These are phyloP conservation scores for Lepidocyrtoides sp. DNA, from an alignment of 2,888 invertebrate species.

Conservation along the genomic window DNA sequence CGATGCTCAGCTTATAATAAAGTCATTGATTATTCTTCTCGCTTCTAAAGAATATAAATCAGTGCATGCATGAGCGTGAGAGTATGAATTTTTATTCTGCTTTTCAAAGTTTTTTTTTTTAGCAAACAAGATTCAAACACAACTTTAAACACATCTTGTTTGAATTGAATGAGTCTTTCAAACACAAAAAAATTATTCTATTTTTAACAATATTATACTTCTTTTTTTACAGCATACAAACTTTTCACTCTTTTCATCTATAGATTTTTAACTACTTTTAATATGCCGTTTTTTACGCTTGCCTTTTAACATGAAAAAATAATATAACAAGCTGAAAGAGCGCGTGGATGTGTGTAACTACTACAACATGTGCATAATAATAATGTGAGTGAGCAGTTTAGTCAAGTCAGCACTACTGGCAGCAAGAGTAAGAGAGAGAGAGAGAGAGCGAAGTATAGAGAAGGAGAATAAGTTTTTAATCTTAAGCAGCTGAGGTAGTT, in stretches of 20 bases:
- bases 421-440: not conserved
- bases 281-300: constrained; percentile 43
- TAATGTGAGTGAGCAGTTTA: constrained; percentile 1
- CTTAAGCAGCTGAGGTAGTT: constrained; percentile 71
- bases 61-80: not conserved
- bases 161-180: constrained; percentile 41
- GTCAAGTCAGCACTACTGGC: not conserved
- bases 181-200: constrained; percentile 60
- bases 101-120: constrained; percentile 36
- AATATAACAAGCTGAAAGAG: constrained; percentile 20
- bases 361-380: constrained; percentile 35
- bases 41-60: not conserved
- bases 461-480: constrained; percentile 69
- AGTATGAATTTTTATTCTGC: constrained; percentile 24
- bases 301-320: not conserved
- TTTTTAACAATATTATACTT: constrained; percentile 75
- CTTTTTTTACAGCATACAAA: constrained; percentile 17
- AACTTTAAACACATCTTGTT: constrained; percentile 28
- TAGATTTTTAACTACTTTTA: constrained; percentile 57
- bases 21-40: constrained; percentile 40
- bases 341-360: constrained; percentile 19
- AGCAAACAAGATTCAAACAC: constrained; percentile 22
- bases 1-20: constrained; percentile 10
- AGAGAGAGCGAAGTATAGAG: not conserved
- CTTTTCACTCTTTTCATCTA: not conserved